Base-by-base conservation (phyloP, 2,888 invertebrate genomes). In the Hedya salicella region DNA sequence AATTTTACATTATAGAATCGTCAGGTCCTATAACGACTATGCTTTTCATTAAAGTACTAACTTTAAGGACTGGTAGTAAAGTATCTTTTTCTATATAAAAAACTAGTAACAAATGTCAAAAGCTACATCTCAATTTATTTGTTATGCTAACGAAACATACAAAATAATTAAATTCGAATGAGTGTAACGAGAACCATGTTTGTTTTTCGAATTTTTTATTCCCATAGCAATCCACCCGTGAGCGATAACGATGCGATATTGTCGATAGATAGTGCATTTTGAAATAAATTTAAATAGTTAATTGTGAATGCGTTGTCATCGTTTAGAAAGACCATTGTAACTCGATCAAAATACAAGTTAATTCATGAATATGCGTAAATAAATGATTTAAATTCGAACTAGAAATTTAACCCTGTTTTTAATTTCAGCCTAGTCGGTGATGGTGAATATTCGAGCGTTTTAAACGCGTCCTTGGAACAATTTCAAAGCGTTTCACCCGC, bases 131-230 rank as follows among this genome's bases (percentile, higher is more conserved):
- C 30, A 39, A 63, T 25, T 62, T 57, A 66, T 57, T 54, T 59
- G 72, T 70, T 67, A 62, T 62, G 71, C 64, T 74, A 75, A 74
- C 74, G 73, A 77, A 75, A 70, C 74, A 71, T 70, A 65, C 49
- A 11, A 54, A 54, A 68, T 74, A 74, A 72, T 77, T 76, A 73
- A 73, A 72, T 73, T 73, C 68, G 71, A 73, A 75, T 71, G 73
- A 68, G 70, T 50, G 53, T 17, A 63, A 54, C 50, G 62, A 68
- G 71, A 67, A 61, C 30, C 56, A 50, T 68, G 70, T 75, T 72
- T 75, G 61, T 54, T 49, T 65, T 63, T 63, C 60, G 48, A 66
- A 49, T 66, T 32, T 59, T 66, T 66, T 49, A 61, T 40, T n/a
- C n/a, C 40, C 9, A 50, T 39, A n/a, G 17, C 0, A 6, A 11